phyloP scores from a whole-genome alignment of 2,888 invertebrate genomes.

The Phyto melanocephala region DNA sequence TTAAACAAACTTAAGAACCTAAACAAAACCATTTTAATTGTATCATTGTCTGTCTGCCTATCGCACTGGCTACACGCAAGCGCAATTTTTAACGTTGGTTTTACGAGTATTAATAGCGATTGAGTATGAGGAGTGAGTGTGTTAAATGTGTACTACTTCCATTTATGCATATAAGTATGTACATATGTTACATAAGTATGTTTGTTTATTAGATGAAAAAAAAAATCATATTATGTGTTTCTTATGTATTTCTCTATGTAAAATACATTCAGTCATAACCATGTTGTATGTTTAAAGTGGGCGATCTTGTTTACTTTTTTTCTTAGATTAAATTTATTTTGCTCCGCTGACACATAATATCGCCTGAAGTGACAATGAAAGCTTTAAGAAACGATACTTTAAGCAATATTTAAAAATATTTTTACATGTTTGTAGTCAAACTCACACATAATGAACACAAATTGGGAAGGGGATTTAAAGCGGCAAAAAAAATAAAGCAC shows the following conservation, averaged over 20 bases:
- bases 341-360: constrained; percentile 58
- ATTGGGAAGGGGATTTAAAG: not conserved
- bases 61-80: constrained; percentile 18
- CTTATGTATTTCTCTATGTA: not conserved
- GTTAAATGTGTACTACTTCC: constrained; percentile 15
- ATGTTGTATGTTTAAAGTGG: constrained; percentile 35
- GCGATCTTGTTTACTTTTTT: constrained; percentile 56
- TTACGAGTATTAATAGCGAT: not conserved
- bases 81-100: not conserved
- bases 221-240: too few relatives aligned
- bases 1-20: not conserved
- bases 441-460: not conserved
- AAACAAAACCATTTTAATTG: constrained; percentile 8
- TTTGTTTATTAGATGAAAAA: too few relatives aligned
- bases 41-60: not conserved
- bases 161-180: not conserved
- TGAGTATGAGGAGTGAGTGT: not conserved
- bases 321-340: not conserved
- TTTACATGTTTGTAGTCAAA: too few relatives aligned
- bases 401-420: not conserved
- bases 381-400: not conserved
- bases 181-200: too few relatives aligned
- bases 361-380: constrained; percentile 16
- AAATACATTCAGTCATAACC: constrained; percentile 15
- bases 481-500: not conserved